Base-by-base conservation (phyloP, 2,888 invertebrate genomes). In the Tiphia femorata region DNA sequence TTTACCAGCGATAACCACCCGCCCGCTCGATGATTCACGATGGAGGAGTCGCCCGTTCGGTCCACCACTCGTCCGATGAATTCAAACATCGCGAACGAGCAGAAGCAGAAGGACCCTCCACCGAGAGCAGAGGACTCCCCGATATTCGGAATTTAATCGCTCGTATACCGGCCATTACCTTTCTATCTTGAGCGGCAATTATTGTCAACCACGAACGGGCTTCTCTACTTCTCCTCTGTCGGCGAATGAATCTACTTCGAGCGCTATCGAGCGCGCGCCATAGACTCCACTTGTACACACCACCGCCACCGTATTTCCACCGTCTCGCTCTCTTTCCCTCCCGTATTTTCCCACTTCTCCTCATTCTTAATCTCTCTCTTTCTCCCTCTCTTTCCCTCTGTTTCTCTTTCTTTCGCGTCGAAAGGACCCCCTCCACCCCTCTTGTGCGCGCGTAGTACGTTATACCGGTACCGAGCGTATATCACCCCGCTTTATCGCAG, bases 401-500 rank as follows among this genome's bases (percentile, higher is more conserved):
- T n/a, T n/a, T n/a, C n/a, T n/a, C n/a, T n/a, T n/a, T n/a, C n/a
- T n/a, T n/a, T n/a, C n/a, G n/a, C n/a, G n/a, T n/a, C n/a, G n/a
- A n/a, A n/a, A n/a, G n/a, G n/a, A n/a, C n/a, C n/a, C n/a, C n/a
- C n/a, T n/a, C n/a, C n/a, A n/a, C n/a, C n/a, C n/a, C n/a, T n/a
- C n/a, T n/a, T n/a, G 49, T 47, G 52, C 38, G 25, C 14, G 47
- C 38, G 35, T 30, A 3, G 49, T 47, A 56, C 41, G 52, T 54
- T 59, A 38, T 41, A 52, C 49, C 55, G 62, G 40, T 58, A 58
- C 3, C 50, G 56, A 56, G 49, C 57, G 57, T 58, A 56, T 72
- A 70, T 68, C 59, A 54, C 25, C 42, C 49, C 49, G 54, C 27
- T 75, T 75, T 74, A 76, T 75, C 75, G 64, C 53, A n/a, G 62